Evolutionary conservation across 1,140 invertebrate genomes (phyloP), one percentile per base, ranked within the genome.

Genomic region (Drosophila subpulchrella): DNA sequence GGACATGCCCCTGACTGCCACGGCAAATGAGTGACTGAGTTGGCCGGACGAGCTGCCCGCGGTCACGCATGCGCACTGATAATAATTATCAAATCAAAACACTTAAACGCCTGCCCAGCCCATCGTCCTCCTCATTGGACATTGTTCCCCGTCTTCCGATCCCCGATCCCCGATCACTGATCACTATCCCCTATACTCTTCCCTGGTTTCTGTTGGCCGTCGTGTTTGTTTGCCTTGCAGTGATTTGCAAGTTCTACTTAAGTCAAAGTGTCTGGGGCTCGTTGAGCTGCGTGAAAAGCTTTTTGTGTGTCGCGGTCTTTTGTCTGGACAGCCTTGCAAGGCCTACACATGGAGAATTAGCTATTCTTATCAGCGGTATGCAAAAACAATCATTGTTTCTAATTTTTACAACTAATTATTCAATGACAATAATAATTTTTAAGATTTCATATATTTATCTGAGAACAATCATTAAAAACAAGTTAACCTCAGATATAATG

Each of bases 71-170:
- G 85, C 82, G 57, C 67, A 63, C 85, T 88, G 85, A 91, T 90
- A 91, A 85, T 91, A 91, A 91, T 91, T 91, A 91, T 91, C 90
- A 91, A 91, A 91, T 91, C 90, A 91, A 90, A 91, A 86, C 90
- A 86, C 79, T 86, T 91, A 90, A 91, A 90, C 82, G 82, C 76
- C 77, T 70, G 90, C 62, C 82, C 85, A 74, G 74, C 90, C 83
- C 85, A 91, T 70, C 47, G 38, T 53, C 65, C 60, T 65, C 62
- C 41, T 61, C 57, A n/a, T n/a, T 13, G 57, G 36, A 67, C 60
- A 67, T 42, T 65, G 65, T 66, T 46, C 47, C 20, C 41, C 12
- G n/a, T 5, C n/a, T n/a, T n/a, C n/a, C n/a, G n/a, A n/a, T 46
- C 47, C 20, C 41, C 12, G n/a, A 5, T 63, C 3, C 15, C 36